Conservation (phyloP, 2,113 vertebrate genomes). For the Pedetes capensis region DNA sequence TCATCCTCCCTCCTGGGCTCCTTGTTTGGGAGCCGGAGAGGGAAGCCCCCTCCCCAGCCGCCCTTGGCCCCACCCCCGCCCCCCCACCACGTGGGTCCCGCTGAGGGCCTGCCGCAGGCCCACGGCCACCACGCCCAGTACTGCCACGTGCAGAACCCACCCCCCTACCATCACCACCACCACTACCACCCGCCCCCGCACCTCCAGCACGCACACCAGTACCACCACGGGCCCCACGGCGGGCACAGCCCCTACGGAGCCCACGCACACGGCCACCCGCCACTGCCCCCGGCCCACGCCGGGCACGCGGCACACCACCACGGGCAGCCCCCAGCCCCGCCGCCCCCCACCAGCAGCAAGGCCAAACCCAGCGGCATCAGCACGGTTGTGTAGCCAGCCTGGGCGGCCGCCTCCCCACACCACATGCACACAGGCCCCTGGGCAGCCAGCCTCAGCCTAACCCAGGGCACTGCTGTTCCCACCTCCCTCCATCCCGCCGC, state of each 20-base stretch:
- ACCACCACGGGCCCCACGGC: conserved; percentile 86
- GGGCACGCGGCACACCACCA: conserved; percentile 87
- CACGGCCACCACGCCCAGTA: conserved; percentile 90
- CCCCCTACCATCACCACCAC: conserved; percentile 96
- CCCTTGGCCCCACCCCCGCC: conserved; percentile 81
- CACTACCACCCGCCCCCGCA: conserved; percentile 94
- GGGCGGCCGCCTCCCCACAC: neutral
- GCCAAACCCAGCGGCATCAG: conserved; percentile 98
- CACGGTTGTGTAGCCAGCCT: conserved; percentile 89
- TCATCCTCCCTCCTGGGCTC: conserved; percentile 96
- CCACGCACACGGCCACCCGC: conserved; percentile 82
- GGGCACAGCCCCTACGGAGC: conserved; percentile 76
- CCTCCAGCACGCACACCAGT: conserved; percentile 88
- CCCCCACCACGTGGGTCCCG: conserved; percentile 84
- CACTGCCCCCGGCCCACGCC: conserved; percentile 78
- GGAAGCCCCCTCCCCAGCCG: conserved; percentile 88
- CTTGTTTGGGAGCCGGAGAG: conserved; percentile 92
- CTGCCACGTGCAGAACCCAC: conserved; percentile 92
- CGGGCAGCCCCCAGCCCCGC: conserved; percentile 84
- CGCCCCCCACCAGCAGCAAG: conserved; percentile 88
- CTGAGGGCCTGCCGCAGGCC: conserved; percentile 79
- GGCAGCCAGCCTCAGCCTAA: conserved; percentile 63
- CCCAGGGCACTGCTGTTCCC: conserved; percentile 25
- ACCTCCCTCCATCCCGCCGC: conserved; percentile 35
- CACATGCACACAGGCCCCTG: conserved; percentile 16